Percentiles rank a stretch among this genome's conserved stretches.
Evolutionary conservation across 2,797 vertebrate genomes (phyloP).

Genomic region (Phalloptychus januarius): DNA sequence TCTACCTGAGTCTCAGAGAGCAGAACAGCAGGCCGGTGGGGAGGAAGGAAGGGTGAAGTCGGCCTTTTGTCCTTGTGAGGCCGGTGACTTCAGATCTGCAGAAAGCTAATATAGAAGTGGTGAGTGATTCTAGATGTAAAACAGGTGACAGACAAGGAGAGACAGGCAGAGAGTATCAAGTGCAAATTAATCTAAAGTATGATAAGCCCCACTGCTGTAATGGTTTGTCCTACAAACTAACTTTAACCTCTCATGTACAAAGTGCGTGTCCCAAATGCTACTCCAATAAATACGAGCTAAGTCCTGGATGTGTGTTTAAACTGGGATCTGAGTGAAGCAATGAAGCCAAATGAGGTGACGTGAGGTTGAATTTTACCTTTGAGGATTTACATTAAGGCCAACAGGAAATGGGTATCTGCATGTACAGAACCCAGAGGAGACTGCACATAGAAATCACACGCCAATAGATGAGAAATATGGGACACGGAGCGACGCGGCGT

Average conservation of each 20-base stretch:
- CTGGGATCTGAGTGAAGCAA: background rate
- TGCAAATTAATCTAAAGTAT: slow-evolving; percentile 23
- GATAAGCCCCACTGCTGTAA: background rate
- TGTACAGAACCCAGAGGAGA: background rate
- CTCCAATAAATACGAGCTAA: background rate
- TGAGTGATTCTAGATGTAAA: slow-evolving; percentile 45
- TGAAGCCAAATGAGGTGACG: slow-evolving; percentile 37
- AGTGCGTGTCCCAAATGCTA: background rate
- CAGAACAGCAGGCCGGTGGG: background rate
- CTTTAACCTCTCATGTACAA: background rate
- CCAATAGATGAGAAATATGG: background rate
- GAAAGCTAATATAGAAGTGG: slow-evolving; percentile 41
- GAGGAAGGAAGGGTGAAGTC: slow-evolving; percentile 12
- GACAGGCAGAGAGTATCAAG: slow-evolving; percentile 9
- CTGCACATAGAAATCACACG: background rate
- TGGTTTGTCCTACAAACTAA: slow-evolving; percentile 1
- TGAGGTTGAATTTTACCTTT: slow-evolving; percentile 38
- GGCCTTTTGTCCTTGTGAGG: slow-evolving; percentile 38
- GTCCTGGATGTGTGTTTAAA: background rate
- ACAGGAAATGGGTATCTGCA: slow-evolving; percentile 1
- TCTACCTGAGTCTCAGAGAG: background rate
- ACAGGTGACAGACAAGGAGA: slow-evolving; percentile 4
- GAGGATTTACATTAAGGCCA: slow-evolving; percentile 15
- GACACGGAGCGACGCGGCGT: background rate
- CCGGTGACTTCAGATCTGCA: slow-evolving; percentile 15